Conservation (phyloP, 2,888 invertebrate species). For the Anoplius nigerrimus region DNA sequence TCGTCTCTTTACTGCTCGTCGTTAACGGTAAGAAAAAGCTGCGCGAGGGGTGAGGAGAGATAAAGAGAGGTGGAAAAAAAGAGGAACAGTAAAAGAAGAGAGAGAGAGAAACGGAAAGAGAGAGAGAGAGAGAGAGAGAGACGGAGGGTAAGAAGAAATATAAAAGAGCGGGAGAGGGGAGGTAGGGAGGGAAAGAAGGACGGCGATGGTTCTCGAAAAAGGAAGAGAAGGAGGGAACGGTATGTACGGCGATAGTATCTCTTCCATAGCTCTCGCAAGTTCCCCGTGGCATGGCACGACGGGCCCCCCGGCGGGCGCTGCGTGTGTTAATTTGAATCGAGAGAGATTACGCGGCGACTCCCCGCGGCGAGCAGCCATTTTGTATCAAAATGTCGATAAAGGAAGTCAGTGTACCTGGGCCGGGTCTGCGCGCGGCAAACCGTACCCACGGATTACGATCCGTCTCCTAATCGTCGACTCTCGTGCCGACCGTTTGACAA, state of each 20-base stretch:
- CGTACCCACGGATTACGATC: conserved; percentile 24
- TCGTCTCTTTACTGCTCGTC: conserved; percentile 59
- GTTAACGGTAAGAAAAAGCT: conserved; percentile 48
- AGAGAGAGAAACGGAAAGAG: conserved; percentile 33
- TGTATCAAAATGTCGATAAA: conserved; percentile 75
- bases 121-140: conserved; percentile 4
- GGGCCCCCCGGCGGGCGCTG: conserved; percentile 66
- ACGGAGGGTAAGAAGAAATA: conserved; percentile 39
- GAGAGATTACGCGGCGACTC: conserved; percentile 78
- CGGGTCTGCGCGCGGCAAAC: conserved; percentile 26
- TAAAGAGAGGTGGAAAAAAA: conserved; percentile 19
- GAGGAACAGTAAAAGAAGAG: conserved; percentile 49
- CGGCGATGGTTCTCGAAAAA: conserved; percentile 28
- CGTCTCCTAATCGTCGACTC: conserved; percentile 48
- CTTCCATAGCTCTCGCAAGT: conserved; percentile 63
- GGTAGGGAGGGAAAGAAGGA: neutral
- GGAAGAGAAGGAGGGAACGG: neutral
- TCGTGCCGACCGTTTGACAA: conserved; percentile 30
- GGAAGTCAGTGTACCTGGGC: conserved; percentile 61
- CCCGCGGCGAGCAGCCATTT: conserved; percentile 74
- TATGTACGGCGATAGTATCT: conserved; percentile 68
- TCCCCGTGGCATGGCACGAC: conserved; percentile 56
- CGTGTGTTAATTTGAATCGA: conserved; percentile 80
- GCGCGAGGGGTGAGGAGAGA: conserved; percentile 20
- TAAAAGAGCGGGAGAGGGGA: conserved; percentile 16